These are phyloP conservation scores for Scolanthus callimorphus DNA, from an alignment of 92 coral and sea anemone genomes.

Conservation along the genomic window DNA sequence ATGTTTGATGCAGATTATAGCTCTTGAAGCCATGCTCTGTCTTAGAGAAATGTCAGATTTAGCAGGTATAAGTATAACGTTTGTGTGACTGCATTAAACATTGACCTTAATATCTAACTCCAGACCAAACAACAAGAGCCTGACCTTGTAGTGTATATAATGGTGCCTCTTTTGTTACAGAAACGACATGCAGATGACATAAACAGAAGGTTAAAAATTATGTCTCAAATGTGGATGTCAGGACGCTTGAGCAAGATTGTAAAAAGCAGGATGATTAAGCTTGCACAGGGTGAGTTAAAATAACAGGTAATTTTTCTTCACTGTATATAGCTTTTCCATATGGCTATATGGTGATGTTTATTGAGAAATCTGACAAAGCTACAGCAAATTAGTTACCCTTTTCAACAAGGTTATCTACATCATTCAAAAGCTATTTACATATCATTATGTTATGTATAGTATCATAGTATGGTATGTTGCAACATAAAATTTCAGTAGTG, in stretches of 20 bases:
- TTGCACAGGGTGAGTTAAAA: slow-evolving; percentile 68
- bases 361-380: not conserved
- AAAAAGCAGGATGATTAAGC: slow-evolving; percentile 79
- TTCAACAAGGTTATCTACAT: too few species aligned
- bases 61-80: too few species aligned
- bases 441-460: not conserved
- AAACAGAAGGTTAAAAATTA: slow-evolving; percentile 69
- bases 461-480: not conserved
- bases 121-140: too few species aligned
- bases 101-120: too few species aligned
- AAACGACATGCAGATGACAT: slow-evolving; percentile 85
- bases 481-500: too few species aligned
- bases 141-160: not conserved
- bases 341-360: not conserved
- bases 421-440: not conserved
- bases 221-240: slow-evolving; percentile 85
- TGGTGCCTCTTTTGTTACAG: slow-evolving; percentile 29
- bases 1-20: too few species aligned
- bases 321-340: not conserved
- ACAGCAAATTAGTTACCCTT: too few species aligned
- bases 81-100: too few species aligned
- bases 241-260: slow-evolving; percentile 84
- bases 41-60: too few species aligned
- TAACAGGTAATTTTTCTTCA: not conserved
- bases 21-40: too few species aligned